Percentiles rank a stretch among this genome's conserved stretches.
phyloP scores from a whole-genome alignment of 2,797 vertebrate species.

The Coregonus sp. region DNA sequence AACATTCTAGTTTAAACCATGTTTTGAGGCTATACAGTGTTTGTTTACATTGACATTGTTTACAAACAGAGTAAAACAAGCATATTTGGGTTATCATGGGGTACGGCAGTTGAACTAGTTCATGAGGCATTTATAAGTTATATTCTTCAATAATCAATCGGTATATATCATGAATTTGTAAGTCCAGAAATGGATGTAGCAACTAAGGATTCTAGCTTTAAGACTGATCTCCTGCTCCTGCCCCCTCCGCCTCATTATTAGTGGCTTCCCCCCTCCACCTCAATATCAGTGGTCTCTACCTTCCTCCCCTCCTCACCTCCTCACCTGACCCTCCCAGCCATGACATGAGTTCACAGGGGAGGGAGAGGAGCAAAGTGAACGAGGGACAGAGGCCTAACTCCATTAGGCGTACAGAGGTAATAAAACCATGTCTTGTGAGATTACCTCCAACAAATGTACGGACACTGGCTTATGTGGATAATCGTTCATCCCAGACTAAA shows the following conservation, averaged over 20 bases:
- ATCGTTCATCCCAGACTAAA: conserved; percentile 20
- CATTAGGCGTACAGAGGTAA: conserved; percentile 79
- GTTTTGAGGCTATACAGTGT: no score
- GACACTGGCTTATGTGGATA: conserved; percentile 60
- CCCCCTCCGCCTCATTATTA: no score
- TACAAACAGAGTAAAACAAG: no score
- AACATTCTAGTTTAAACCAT: no score
- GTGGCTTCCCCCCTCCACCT: no score
- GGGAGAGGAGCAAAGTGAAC: conserved; percentile 64
- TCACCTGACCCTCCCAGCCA: conserved; percentile 54
- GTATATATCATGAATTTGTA: no score
- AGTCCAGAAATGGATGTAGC: no score
- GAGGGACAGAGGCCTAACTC: conserved; percentile 73
- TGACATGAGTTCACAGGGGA: conserved; percentile 67
- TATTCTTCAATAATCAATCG: no score
- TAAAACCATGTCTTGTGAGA: conserved; percentile 76
- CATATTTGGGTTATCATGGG: no score
- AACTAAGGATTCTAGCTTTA: conserved; percentile 5
- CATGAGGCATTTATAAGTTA: no score
- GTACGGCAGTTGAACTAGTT: no score
- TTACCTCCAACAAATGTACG: conserved; percentile 64
- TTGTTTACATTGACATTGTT: no score
- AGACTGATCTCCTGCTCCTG: conserved; percentile 22
- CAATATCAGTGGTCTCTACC: conserved; percentile 5
- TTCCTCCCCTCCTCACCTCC: neutral